These are phyloP conservation scores for Epistrophe eligans DNA, from an alignment of 2,888 invertebrate genomes.

Conservation along the genomic window DNA sequence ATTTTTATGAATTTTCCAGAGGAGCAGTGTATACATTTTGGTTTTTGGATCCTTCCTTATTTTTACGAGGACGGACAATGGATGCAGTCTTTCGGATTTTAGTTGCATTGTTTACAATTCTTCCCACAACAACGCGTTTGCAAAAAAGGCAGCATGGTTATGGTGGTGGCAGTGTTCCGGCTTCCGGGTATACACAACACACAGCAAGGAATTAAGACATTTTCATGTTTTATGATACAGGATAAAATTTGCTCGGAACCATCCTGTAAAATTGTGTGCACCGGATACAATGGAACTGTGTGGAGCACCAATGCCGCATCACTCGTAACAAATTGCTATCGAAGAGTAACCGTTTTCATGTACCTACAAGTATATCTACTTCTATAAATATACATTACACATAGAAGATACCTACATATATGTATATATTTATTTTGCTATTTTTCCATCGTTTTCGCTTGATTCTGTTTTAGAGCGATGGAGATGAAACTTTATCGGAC, in stretches of 20 bases:
- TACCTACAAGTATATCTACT: background rate
- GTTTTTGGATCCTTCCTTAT: slow-evolving; percentile 36
- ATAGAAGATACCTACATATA: background rate
- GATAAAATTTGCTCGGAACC: slow-evolving; percentile 63
- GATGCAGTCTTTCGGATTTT: slow-evolving; percentile 63
- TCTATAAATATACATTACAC: background rate
- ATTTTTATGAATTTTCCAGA: slow-evolving; percentile 65
- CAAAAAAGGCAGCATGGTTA: slow-evolving; percentile 5
- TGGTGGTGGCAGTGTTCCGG: slow-evolving; percentile 27
- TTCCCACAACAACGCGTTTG: slow-evolving; percentile 36
- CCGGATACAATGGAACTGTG: slow-evolving; percentile 42
- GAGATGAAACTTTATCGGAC: slow-evolving; percentile 16
- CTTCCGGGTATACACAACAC: slow-evolving; percentile 47
- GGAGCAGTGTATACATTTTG: slow-evolving; percentile 46
- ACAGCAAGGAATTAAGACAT: slow-evolving; percentile 68
- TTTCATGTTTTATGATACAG: slow-evolving; percentile 68
- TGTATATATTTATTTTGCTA: background rate
- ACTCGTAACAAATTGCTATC: slow-evolving; percentile 64
- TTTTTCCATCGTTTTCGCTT: slow-evolving; percentile 14
- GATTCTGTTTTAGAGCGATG: slow-evolving; percentile 15
- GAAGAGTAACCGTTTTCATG: slow-evolving; percentile 38
- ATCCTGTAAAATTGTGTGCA: slow-evolving; percentile 57
- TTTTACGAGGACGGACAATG: slow-evolving; percentile 65
- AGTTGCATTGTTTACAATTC: slow-evolving; percentile 68
- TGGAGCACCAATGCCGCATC: slow-evolving; percentile 32